Evolutionary conservation across 2,888 invertebrate species (phyloP).

Genomic region (Diadegma fenestrale): DNA sequence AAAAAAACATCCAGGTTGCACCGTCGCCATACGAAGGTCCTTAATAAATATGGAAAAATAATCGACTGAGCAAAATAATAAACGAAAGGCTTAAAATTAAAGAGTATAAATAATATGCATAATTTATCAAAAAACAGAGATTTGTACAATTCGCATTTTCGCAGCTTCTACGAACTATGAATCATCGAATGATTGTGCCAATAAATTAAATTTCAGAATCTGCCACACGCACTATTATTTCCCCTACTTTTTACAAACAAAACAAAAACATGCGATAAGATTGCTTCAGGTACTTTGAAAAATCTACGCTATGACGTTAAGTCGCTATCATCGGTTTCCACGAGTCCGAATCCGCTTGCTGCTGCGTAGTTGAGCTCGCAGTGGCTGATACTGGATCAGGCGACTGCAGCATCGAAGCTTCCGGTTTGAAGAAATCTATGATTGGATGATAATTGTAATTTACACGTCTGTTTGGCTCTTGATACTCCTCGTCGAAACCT

Average conservation of each 20-base stretch:
- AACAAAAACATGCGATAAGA: conserved; percentile 42
- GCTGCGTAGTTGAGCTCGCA: conserved; percentile 65
- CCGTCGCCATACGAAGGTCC: background rate
- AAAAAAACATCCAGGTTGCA: no score
- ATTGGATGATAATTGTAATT: conserved; percentile 95
- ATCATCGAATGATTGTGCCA: conserved; percentile 34
- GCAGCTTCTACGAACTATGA: conserved; percentile 17
- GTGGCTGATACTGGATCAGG: conserved; percentile 68
- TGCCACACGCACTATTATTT: conserved; percentile 32
- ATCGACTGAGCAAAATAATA: background rate
- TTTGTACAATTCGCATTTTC: conserved; percentile 24
- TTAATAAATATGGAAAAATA: conserved; percentile 2
- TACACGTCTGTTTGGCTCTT: conserved; percentile 86
- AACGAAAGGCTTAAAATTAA: conserved; percentile 20
- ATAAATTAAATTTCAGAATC: conserved; percentile 40
- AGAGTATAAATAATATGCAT: background rate
- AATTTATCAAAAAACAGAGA: conserved; percentile 30
- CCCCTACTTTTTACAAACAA: conserved; percentile 55
- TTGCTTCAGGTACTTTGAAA: conserved; percentile 77
- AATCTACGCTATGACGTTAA: conserved; percentile 67
- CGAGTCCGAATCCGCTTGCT: conserved; percentile 69
- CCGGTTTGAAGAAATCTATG: conserved; percentile 90
- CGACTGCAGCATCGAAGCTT: conserved; percentile 82
- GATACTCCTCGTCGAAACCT: conserved; percentile 82
- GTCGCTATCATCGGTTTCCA: conserved; percentile 83